Percentiles rank a stretch among this genome's conserved stretches.
phyloP scores from a whole-genome alignment of 1,140 invertebrate species.

The Trypoxylus dichotomus region DNA sequence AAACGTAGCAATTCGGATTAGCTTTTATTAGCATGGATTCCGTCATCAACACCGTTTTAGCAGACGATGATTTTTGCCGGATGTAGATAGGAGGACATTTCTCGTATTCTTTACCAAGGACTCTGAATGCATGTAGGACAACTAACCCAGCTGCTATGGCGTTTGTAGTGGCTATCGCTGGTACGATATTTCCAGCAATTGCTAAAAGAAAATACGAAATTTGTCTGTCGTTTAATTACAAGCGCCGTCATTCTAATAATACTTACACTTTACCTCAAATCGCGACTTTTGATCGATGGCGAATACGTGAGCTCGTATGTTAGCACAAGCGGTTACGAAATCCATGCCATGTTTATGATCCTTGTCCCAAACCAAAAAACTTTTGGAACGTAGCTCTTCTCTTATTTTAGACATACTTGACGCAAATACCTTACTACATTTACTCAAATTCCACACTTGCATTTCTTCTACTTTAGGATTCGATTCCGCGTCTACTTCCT shows the following conservation, averaged over 20 bases:
- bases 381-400: conserved; percentile 62
- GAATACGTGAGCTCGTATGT: conserved; percentile 91
- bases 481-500: conserved; percentile 30
- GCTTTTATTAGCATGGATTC: conserved; percentile 53
- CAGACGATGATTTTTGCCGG: conserved; percentile 64
- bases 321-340: conserved; percentile 94
- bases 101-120: conserved; percentile 71
- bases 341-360: conserved; percentile 94
- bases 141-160: conserved; percentile 95
- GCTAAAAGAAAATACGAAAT: conserved; percentile 61
- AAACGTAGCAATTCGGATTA: conserved; percentile 84
- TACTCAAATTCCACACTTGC: conserved; percentile 52
- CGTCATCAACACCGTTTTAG: conserved; percentile 34
- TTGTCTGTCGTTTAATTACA: background rate
- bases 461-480: conserved; percentile 45
- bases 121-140: conserved; percentile 83
- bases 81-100: conserved; percentile 77
- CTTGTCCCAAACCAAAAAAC: conserved; percentile 95
- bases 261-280: conserved; percentile 95
- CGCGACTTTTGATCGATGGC: conserved; percentile 82
- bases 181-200: conserved; percentile 98
- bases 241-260: background rate
- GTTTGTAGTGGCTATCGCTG: conserved; percentile 98
- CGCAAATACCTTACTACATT: conserved; percentile 77
- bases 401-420: conserved; percentile 72